Evolutionary conservation across 2,888 invertebrate genomes (phyloP).

Genomic region (Alsophila aescularia): DNA sequence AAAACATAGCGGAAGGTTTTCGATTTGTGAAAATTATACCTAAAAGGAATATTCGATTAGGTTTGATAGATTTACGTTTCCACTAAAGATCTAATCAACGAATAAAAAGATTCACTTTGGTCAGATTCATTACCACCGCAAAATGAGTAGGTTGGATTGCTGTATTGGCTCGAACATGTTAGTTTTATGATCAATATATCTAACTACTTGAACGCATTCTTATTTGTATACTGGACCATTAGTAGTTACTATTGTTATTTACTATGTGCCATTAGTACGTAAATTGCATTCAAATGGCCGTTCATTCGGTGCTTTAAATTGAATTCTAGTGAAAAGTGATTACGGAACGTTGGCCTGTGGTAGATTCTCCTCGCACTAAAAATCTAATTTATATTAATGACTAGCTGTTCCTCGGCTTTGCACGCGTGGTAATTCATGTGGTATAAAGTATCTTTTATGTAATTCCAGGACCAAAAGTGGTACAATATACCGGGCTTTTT

Average conservation of each 20-base stretch:
- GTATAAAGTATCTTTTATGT: too few species aligned
- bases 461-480: too few species aligned
- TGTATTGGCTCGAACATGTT: conserved; percentile 46
- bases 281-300: conserved; percentile 21
- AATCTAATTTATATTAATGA: too few species aligned
- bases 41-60: too few species aligned
- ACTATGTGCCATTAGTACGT: conserved; percentile 21
- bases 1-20: too few species aligned
- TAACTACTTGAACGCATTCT: conserved; percentile 17
- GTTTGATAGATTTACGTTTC: too few species aligned
- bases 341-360: conserved; percentile 1
- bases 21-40: too few species aligned
- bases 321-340: conserved; percentile 21
- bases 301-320: conserved; percentile 13
- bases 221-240: conserved; percentile 21
- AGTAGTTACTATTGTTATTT: too few species aligned
- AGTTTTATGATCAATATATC: conserved; percentile 40
- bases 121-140: conserved; percentile 56
- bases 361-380: background rate
- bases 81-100: too few species aligned
- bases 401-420: too few species aligned
- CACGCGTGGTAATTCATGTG: too few species aligned
- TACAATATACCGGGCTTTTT: too few species aligned
- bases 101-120: conserved; percentile 59
- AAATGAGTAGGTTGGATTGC: conserved; percentile 47